A percentile compares a stretch with the other conserved stretches of the same genome.
These are phyloP conservation scores for Ferdinandea cuprea DNA, from an alignment of 2,888 invertebrate genomes.

Conservation along the genomic window DNA sequence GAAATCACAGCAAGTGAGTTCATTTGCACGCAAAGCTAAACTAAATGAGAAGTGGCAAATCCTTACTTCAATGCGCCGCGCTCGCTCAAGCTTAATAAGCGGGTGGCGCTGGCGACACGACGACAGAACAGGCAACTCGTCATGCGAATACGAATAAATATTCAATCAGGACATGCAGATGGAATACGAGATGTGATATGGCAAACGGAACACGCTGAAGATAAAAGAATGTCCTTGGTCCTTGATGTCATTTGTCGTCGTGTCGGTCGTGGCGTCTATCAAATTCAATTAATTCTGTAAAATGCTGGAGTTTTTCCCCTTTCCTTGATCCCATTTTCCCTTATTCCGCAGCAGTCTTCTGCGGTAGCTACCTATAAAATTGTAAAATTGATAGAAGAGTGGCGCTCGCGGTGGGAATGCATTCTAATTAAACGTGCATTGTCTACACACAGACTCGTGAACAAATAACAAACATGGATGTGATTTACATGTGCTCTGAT, in stretches of 20 bases:
- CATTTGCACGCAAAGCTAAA: slow-evolving; percentile 45
- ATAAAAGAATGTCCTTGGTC: slow-evolving; percentile 43
- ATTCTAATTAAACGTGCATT: slow-evolving; percentile 73
- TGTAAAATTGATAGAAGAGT: slow-evolving; percentile 23
- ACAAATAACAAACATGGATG: slow-evolving; percentile 64
- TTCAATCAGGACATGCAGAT: slow-evolving; percentile 70
- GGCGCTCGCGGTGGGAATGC: slow-evolving; percentile 11
- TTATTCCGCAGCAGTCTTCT: too few species aligned
- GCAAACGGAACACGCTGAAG: slow-evolving; percentile 17
- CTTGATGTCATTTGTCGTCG: slow-evolving; percentile 33
- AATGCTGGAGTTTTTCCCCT: slow-evolving; percentile 15
- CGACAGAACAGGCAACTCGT: slow-evolving; percentile 24
- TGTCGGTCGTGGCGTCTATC: slow-evolving; percentile 40
- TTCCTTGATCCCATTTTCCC: slow-evolving; percentile 42
- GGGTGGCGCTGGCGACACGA: background rate
- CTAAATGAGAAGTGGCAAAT: slow-evolving; percentile 55
- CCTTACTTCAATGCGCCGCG: slow-evolving; percentile 32
- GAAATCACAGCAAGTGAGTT: slow-evolving; percentile 38
- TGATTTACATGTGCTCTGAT: slow-evolving; percentile 64
- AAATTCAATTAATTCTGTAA: slow-evolving; percentile 68
- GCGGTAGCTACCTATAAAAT: too few species aligned
- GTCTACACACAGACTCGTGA: slow-evolving; percentile 58
- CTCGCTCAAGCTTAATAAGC: background rate
- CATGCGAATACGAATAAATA: slow-evolving; percentile 56
- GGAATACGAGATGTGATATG: slow-evolving; percentile 29